These are phyloP conservation scores for Ophraella communa DNA, from an alignment of 2,888 invertebrate species.

Conservation along the genomic window DNA sequence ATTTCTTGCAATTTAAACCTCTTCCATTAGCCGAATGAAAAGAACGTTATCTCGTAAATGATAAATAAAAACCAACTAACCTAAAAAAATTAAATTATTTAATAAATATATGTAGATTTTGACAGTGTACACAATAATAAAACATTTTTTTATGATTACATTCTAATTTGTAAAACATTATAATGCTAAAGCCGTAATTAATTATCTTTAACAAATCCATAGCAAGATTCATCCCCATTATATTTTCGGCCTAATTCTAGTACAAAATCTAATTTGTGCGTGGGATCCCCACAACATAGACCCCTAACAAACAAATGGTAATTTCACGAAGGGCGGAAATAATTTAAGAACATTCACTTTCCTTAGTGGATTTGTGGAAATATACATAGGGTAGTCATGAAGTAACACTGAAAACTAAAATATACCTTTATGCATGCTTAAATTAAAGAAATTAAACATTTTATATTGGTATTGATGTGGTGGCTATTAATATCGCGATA, in stretches of 20 bases:
- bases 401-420: too few species aligned
- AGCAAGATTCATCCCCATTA: background rate
- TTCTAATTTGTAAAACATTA: background rate
- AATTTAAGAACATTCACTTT: slow-evolving; percentile 41
- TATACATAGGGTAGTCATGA: too few species aligned
- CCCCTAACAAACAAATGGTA: slow-evolving; percentile 27
- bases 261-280: slow-evolving; percentile 17
- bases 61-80: background rate
- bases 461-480: too few species aligned
- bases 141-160: background rate
- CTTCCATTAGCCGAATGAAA: slow-evolving; percentile 9
- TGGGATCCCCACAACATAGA: slow-evolving; percentile 9
- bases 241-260: slow-evolving; percentile 19
- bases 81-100: background rate
- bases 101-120: too few species aligned
- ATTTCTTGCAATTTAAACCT: slow-evolving; percentile 4
- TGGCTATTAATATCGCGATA: too few species aligned
- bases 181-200: background rate
- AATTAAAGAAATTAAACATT: too few species aligned
- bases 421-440: too few species aligned
- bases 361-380: slow-evolving; percentile 31
- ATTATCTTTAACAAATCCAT: background rate
- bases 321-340: slow-evolving; percentile 39
- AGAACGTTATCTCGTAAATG: background rate
- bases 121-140: background rate